Percentiles rank a stretch among this genome's conserved stretches.
Evolutionary conservation across 2,888 invertebrate genomes (phyloP).

Genomic region (Harmothoe impar): DNA sequence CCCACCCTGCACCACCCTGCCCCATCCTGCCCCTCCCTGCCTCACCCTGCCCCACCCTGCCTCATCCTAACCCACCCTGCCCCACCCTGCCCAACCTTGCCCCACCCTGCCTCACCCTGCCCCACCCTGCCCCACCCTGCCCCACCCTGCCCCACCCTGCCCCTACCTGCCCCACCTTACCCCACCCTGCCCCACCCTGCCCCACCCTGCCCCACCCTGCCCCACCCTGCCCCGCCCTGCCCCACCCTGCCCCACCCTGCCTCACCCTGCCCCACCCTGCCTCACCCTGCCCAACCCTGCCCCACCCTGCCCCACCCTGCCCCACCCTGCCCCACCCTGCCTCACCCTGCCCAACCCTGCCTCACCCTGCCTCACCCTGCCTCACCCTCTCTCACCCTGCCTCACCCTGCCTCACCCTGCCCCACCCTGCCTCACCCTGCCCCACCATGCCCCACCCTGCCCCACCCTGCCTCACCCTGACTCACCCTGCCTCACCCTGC

Average conservation of each 20-base stretch:
- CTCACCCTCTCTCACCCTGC: too few relatives aligned
- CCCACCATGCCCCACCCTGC: too few relatives aligned
- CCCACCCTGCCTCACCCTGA: neutral
- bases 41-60: slow-evolving; percentile 28
- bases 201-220: neutral
- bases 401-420: slow-evolving; percentile 6
- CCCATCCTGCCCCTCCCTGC: too few relatives aligned
- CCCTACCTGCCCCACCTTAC: too few relatives aligned
- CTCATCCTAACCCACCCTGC: slow-evolving; percentile 18
- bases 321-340: slow-evolving; percentile 55
- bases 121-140: slow-evolving; percentile 42
- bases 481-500: neutral
- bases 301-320: slow-evolving; percentile 30
- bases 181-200: slow-evolving; percentile 2
- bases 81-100: slow-evolving; percentile 13
- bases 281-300: slow-evolving; percentile 3
- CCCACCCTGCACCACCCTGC: too few relatives aligned
- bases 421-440: slow-evolving; percentile 18
- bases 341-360: slow-evolving; percentile 34
- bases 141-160: too few relatives aligned
- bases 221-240: neutral
- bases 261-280: slow-evolving; percentile 8
- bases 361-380: slow-evolving; percentile 27
- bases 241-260: slow-evolving; percentile 13
- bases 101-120: slow-evolving; percentile 7